These are phyloP conservation scores for Drusus annulatus DNA, from an alignment of 1,140 invertebrate genomes.

Conservation along the genomic window DNA sequence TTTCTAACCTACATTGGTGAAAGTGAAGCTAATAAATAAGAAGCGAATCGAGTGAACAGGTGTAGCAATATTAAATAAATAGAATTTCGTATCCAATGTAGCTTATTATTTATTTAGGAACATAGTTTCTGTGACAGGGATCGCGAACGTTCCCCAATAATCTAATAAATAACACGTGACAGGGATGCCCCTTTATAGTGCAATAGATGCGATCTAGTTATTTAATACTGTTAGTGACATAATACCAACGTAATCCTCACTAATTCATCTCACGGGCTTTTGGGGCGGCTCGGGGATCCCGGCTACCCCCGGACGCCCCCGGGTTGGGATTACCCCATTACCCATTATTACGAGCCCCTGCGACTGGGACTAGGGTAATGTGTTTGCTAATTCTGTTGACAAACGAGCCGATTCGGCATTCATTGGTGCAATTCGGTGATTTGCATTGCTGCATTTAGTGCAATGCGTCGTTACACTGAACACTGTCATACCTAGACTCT, in stretches of 20 bases:
- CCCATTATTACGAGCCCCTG: too few relatives aligned
- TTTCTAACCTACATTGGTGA: too few relatives aligned
- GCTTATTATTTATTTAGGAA: too few relatives aligned
- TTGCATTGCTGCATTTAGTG: background rate
- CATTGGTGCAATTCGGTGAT: background rate
- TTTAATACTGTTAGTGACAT: slow-evolving; percentile 2
- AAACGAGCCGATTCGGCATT: background rate
- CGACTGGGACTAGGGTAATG: background rate
- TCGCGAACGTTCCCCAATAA: background rate
- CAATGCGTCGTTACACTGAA: too few relatives aligned
- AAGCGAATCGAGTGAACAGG: too few relatives aligned
- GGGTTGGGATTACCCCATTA: background rate
- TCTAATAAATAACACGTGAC: background rate
- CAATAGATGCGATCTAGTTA: background rate
- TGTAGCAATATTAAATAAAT: too few relatives aligned
- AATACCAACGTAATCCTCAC: background rate
- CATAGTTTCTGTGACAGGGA: too few relatives aligned
- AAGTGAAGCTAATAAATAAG: too few relatives aligned
- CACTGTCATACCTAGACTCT: too few relatives aligned
- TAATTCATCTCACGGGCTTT: slow-evolving; percentile 18
- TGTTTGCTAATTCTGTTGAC: slow-evolving; percentile 21
- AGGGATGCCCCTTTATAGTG: background rate
- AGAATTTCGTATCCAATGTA: too few relatives aligned
- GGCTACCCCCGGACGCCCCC: background rate
- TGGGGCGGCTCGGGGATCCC: background rate